Percentiles rank a stretch among this genome's conserved stretches.
These are phyloP conservation scores for Pandemis corylana DNA, from an alignment of 2,888 invertebrate genomes.

Conservation along the genomic window DNA sequence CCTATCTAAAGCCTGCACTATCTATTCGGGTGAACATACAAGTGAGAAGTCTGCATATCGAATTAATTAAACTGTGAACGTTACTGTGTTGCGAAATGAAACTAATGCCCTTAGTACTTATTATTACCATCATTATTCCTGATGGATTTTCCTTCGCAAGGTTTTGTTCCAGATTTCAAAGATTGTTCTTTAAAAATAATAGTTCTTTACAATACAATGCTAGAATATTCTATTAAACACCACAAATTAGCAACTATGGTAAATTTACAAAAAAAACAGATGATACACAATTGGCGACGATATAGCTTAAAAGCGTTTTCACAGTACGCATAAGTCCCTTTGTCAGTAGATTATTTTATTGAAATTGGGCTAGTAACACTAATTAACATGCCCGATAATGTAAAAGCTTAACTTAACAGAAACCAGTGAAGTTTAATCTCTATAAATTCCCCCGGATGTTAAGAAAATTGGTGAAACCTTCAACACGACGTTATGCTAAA, in stretches of 20 bases:
- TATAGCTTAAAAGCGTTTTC: too few species aligned
- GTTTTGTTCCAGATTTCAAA: too few species aligned
- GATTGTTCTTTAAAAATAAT: too few species aligned
- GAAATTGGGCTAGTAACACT: background rate
- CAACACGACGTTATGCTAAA: constrained; percentile 26
- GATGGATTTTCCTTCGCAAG: too few species aligned
- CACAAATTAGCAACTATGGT: too few species aligned
- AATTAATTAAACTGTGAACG: background rate
- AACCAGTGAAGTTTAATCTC: constrained; percentile 10
- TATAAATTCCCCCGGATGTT: constrained; percentile 2
- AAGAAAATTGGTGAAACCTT: constrained; percentile 33
- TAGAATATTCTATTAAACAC: too few species aligned
- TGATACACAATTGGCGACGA: too few species aligned
- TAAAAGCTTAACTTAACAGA: too few species aligned
- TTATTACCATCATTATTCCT: background rate
- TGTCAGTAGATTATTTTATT: background rate
- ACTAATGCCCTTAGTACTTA: background rate
- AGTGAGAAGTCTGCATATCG: background rate
- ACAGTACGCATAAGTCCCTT: too few species aligned
- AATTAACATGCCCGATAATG: background rate
- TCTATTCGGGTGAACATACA: background rate
- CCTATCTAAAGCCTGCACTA: background rate
- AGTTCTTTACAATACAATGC: too few species aligned
- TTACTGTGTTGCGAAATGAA: background rate
- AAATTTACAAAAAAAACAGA: too few species aligned